Conservation (phyloP, 2,888 invertebrate species). For the Patella ulyssiponensis region DNA sequence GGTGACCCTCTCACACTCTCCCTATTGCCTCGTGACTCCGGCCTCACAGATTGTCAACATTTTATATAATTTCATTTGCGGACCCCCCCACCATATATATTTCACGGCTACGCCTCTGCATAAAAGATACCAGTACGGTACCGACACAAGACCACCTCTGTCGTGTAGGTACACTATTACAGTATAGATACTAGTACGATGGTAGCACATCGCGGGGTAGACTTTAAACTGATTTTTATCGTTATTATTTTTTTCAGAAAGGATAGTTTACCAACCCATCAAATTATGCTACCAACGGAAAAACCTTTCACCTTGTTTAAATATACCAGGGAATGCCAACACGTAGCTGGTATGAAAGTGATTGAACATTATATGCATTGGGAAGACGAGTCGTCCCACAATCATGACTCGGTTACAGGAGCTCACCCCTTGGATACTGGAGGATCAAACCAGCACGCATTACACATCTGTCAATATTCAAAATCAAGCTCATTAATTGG, state of each 20-base stretch:
- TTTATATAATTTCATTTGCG: too few species aligned
- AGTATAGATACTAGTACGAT: too few species aligned
- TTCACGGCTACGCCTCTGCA: too few species aligned
- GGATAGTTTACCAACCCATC: constrained; percentile 30
- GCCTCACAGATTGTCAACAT: too few species aligned
- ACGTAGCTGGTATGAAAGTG: constrained; percentile 36
- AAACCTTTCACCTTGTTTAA: constrained; percentile 39
- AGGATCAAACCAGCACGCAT: constrained; percentile 18
- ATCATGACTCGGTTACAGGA: constrained; percentile 21
- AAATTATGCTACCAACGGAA: constrained; percentile 35
- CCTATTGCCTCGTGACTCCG: too few species aligned
- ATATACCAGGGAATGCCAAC: constrained; percentile 34
- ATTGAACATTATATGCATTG: constrained; percentile 25
- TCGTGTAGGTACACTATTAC: too few species aligned
- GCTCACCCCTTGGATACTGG: constrained; percentile 30
- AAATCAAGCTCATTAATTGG: too few species aligned
- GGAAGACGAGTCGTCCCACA: too few species aligned
- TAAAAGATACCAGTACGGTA: too few species aligned
- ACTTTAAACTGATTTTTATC: not conserved
- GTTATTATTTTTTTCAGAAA: constrained; percentile 22
- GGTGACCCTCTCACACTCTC: too few species aligned
- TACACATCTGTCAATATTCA: not conserved
- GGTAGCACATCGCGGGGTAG: too few species aligned
- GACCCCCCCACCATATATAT: not conserved
- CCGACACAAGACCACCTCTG: not conserved